phyloP scores from a whole-genome alignment of 2,888 invertebrate genomes.

The Drosophila vallismaia region DNA sequence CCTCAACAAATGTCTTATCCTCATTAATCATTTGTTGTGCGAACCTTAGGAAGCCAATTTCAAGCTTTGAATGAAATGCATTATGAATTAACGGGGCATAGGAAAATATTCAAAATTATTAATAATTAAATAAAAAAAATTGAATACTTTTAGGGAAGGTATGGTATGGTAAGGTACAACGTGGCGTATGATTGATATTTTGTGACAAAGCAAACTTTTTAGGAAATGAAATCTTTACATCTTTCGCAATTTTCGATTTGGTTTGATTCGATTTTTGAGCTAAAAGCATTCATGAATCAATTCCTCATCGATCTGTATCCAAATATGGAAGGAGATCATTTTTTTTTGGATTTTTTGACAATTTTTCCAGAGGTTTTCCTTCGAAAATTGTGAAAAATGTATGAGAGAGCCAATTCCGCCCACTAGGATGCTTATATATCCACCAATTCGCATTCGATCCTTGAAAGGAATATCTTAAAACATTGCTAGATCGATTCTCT shows the following conservation, averaged over 20 bases:
- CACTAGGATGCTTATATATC: no score
- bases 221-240: not conserved
- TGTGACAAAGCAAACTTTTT: no score
- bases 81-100: not conserved
- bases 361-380: not conserved
- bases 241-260: no score
- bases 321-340: not conserved
- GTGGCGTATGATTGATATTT: not conserved
- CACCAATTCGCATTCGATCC: no score
- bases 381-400: no score
- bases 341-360: not conserved
- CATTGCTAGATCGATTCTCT: no score
- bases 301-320: not conserved
- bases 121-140: no score
- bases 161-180: not conserved
- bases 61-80: conserved; percentile 1
- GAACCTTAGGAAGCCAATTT: conserved; percentile 2
- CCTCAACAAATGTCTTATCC: not conserved
- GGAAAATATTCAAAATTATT: not conserved
- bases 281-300: not conserved
- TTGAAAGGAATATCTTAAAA: no score
- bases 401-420: no score
- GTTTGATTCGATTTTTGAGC: not conserved
- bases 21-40: not conserved
- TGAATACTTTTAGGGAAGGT: not conserved